Evolutionary conservation across 2,888 invertebrate genomes (phyloP), one percentile per base, ranked within the genome.

Genomic region (Xestobium rufovillosum): DNA sequence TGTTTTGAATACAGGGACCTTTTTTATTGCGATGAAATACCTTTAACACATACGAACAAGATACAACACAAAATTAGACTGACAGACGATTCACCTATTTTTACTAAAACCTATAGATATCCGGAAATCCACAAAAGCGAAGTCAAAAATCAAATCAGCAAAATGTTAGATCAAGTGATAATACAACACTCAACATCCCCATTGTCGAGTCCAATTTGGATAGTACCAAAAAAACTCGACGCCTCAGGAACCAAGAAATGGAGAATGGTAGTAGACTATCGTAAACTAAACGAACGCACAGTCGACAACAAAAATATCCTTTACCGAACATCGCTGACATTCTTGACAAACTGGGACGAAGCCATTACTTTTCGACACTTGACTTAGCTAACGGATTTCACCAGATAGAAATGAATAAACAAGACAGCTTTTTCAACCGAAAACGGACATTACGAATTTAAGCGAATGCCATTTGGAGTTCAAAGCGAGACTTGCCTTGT

Each of bases 211-310:
- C 61, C 58, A 1, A n/a, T n/a, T n/a, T n/a, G 57, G 45, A 39
- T 61, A 26, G 60, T 62, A 1, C 57, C 60, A 1, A 59, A 62
- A 34, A 61, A 62, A 44, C 3, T 45, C 4, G 60, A 60, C 23
- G 44, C 55, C 1, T 47, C 50, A 0, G 56, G 57, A 2, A 43
- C 53, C 42, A 31, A 37, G 13, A 61, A 59, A 45, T 57, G 51
- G 50, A 23, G 56, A 47, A n/a, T n/a, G n/a, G n/a, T n/a, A n/a
- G n/a, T n/a, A n/a, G n/a, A n/a, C n/a, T 38, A 49, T 41, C 3
- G 57, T 39, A 33, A 55, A 51, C 13, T 52, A 37, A 57, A 59
- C 26, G 44, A 50, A 26, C 45, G 45, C 28, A 52, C 49, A 2
- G 34, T 53, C 1, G 45, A 44, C 6, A 53, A 55, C 30, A n/a